A percentile compares a stretch with the other conserved stretches of the same genome.
Conservation (phyloP, 2,888 invertebrate species). For the Oegoconia quadripuncta region DNA sequence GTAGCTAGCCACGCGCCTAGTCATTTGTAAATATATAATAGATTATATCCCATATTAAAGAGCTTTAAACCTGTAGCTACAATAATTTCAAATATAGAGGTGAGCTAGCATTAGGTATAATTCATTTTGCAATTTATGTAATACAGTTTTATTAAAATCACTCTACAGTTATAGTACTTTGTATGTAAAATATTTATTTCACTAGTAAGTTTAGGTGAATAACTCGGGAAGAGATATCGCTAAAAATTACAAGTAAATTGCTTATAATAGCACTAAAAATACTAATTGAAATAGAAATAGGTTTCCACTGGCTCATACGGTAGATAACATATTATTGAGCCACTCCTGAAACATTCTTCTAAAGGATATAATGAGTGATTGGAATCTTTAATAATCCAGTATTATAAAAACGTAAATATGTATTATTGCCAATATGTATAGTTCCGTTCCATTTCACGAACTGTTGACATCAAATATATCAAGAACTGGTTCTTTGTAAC, state of each 20-base stretch:
- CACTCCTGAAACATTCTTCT: constrained; percentile 44
- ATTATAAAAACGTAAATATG: constrained; percentile 58
- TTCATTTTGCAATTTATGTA: no score
- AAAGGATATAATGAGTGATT: constrained; percentile 60
- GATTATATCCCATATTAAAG: constrained; percentile 7
- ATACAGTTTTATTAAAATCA: no score
- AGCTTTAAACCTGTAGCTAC: no score
- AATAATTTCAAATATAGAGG: constrained; percentile 35
- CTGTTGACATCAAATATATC: constrained; percentile 59
- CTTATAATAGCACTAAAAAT: no score
- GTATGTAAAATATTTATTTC: no score
- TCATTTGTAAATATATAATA: constrained; percentile 24
- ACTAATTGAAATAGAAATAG: no score
- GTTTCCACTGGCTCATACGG: no score
- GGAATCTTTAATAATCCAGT: constrained; percentile 56
- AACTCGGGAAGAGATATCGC: no score
- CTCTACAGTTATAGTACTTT: no score
- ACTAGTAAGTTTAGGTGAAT: no score
- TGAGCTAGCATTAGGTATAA: no score
- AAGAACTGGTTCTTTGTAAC: constrained; percentile 62
- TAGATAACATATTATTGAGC: constrained; percentile 36
- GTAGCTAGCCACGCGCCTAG: constrained; percentile 42
- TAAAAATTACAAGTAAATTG: no score
- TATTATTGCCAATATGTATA: constrained; percentile 51
- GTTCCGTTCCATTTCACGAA: constrained; percentile 62